These are phyloP conservation scores for Sarcophilus harrisii DNA, from an alignment of 2,797 vertebrate species.

Conservation along the genomic window DNA sequence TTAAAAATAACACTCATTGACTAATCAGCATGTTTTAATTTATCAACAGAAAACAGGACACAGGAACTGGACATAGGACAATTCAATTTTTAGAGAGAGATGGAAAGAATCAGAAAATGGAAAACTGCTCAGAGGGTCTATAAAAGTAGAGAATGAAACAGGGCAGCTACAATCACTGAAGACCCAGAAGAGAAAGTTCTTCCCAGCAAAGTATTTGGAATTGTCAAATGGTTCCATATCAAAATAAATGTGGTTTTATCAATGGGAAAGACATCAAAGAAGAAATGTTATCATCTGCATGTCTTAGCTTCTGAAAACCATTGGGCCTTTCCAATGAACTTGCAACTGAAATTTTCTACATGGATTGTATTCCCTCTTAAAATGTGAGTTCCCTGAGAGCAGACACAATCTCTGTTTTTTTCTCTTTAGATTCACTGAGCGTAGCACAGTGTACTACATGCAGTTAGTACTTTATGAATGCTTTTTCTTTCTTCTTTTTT, in stretches of 20 bases:
- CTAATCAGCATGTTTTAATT: neutral
- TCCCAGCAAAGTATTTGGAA: neutral
- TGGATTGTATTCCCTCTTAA: neutral
- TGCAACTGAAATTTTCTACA: neutral
- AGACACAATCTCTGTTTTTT: neutral
- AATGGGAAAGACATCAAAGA: neutral
- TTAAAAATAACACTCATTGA: neutral
- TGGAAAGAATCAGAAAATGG: neutral
- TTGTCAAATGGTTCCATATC: neutral
- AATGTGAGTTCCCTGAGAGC: neutral
- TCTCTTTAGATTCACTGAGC: neutral
- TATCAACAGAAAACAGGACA: neutral
- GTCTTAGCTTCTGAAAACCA: neutral
- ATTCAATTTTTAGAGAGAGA: neutral
- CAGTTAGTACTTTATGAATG: neutral
- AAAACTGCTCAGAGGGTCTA: neutral
- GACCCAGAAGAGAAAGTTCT: neutral
- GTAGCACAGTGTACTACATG: neutral
- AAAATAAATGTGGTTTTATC: neutral
- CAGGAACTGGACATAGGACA: neutral
- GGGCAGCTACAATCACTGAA: accelerated
- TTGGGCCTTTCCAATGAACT: neutral
- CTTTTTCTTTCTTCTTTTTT: neutral
- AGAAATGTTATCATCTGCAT: neutral
- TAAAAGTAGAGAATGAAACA: neutral